Evolutionary conservation across 2,113 vertebrate species (phyloP), one percentile per base, ranked within the genome.

Genomic region (Synodontis membranacea): DNA sequence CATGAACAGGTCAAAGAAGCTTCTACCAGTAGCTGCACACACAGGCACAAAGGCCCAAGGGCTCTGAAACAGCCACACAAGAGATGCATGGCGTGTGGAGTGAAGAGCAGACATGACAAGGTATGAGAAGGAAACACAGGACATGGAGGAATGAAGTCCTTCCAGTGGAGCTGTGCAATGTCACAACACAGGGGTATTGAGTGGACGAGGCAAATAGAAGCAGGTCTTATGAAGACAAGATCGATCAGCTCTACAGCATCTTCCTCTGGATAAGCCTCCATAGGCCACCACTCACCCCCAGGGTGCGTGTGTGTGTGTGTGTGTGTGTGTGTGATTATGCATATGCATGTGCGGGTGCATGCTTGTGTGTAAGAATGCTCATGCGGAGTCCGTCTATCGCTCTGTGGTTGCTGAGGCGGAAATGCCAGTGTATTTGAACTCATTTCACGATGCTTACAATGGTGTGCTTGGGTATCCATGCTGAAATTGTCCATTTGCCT

Each of bases 181-280:
- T 96, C 96, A 96, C 95, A 96, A 96, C 95, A 96, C 94, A 94
- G 86, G 94, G 93, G 94, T 96, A 96, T 96, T 94, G 96, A 96
- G 95, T 95, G 94, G 93, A 93, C 39, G 93, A 94, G 94, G 95
- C 93, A 96, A 95, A 95, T 95, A 94, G 94, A 94, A 94, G 94
- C 94, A 95, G 93, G 94, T 96, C 95, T 94, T 95, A 93, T 90
- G 90, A 95, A 94, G 94, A 94, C 94, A 95, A 95, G 96, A 96
- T 97, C 96, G 95, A 96, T 97, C 94, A 93, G 93, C 94, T 95
- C 94, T 93, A 95, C 95, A 95, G 95, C 92, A 93, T 96, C 95
- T 96, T 95, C 95, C 94, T 94, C 94, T 94, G 94, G 95, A 97
- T 95, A 94, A 89, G 95, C 94, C 93, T 95, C 93, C 92, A 93